Evolutionary conservation across 2,888 invertebrate genomes (phyloP).

Genomic region (Saturnia japonica): DNA sequence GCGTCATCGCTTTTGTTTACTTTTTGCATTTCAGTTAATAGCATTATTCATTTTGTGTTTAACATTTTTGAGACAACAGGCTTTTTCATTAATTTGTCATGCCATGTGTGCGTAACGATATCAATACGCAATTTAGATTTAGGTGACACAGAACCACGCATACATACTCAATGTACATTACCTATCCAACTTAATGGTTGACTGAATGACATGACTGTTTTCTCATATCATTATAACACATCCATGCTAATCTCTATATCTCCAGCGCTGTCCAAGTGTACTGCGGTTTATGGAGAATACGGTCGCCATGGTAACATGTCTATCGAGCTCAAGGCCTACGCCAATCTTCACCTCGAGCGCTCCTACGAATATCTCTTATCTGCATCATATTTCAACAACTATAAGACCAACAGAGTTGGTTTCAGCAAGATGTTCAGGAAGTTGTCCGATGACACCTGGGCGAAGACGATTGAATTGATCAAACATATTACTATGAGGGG

Average conservation of each 20-base stretch:
- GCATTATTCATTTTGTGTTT: too few species aligned
- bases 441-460: constrained; percentile 88
- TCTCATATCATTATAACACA: not conserved
- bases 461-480: constrained; percentile 87
- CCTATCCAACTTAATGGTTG: too few species aligned
- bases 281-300: constrained; percentile 84
- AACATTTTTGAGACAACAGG: too few species aligned
- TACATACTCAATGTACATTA: too few species aligned
- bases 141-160: too few species aligned
- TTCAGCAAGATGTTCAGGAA: constrained; percentile 88
- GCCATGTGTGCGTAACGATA: too few species aligned
- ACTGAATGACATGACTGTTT: too few species aligned
- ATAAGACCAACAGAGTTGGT: constrained; percentile 88
- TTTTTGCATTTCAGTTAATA: too few species aligned
- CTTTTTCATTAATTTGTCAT: too few species aligned
- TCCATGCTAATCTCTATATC: not conserved
- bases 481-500: constrained; percentile 90
- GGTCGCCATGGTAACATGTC: constrained; percentile 71
- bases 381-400: constrained; percentile 89
- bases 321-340: constrained; percentile 75
- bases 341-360: constrained; percentile 85
- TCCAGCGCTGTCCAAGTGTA: constrained; percentile 80
- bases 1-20: too few species aligned
- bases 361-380: constrained; percentile 89
- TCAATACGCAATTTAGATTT: too few species aligned